Evolutionary conservation across 1,140 invertebrate species (phyloP), one percentile per base, ranked within the genome.

Genomic region (Pteromalus puparum): DNA sequence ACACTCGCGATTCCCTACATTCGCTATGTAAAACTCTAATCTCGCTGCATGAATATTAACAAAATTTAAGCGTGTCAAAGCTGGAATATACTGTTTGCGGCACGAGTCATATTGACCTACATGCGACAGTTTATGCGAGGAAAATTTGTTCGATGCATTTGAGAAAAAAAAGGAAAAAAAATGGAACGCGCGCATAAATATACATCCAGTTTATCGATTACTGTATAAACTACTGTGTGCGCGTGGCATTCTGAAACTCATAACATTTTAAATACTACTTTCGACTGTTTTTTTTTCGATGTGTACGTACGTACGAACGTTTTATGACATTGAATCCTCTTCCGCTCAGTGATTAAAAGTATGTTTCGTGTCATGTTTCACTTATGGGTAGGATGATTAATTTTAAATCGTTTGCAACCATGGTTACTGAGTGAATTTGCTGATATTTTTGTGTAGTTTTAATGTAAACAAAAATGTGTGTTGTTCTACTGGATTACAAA

Each of bases 181-280:
- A 42, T 10, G 38, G 38, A 42, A 42, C 38, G 46, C 46, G 18
- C 61, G 48, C 21, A 65, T 75, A 82, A 75, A 75, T 82, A 82
- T 75, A 75, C 48, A 82, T 75, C 6, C 13, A 67, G n/a, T 82
- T 46, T 75, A 82, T 75, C 61, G 53, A 82, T 76, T 82, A 61
- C n/a, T 76, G 21, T 68, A 76, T 48, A 68, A 82, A 82, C 30
- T 65, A 82, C 67, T 76, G n/a, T 0, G 53, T 38, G 46, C 0
- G 53, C 38, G 46, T 82, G 12, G 6, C 24, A 76, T 76, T 1
- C 48, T 68, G 26, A 82, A 82, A 68, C 34, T 76, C 26, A 18
- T 48, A 81, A 24, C 26, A 46, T 67, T 75, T 65, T 67, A 81
- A 74, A 74, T 74, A 65, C 70, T 75, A 75, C 72, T 75, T 61